phyloP scores from a whole-genome alignment of 1,140 invertebrate species.

The Rhopalosiphum maidis region DNA sequence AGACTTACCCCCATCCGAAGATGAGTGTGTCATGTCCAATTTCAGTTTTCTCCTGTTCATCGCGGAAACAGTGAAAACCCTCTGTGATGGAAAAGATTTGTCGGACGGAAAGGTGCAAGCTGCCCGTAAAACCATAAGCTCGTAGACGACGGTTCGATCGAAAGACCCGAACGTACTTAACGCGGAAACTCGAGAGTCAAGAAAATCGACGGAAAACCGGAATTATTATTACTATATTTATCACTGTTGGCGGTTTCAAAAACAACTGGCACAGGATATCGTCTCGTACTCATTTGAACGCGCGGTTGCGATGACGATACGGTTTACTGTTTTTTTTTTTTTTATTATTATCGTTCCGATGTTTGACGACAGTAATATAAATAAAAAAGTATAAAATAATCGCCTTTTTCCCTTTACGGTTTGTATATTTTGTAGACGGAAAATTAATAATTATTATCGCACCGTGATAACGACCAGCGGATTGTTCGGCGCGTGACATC shows the following conservation, averaged over 20 bases:
- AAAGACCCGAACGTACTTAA: background rate
- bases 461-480: background rate
- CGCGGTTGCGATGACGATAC: background rate
- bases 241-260: background rate
- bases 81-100: background rate
- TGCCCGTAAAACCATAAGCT: background rate
- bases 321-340: background rate
- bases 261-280: background rate
- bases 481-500: background rate
- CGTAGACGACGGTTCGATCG: background rate
- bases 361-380: background rate
- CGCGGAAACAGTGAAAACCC: background rate
- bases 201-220: background rate
- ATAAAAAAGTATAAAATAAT: too few relatives aligned
- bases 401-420: background rate
- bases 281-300: background rate
- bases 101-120: background rate
- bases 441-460: slow-evolving; percentile 5
- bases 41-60: slow-evolving; percentile 41
- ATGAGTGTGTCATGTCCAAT: background rate
- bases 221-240: background rate
- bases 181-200: background rate
- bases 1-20: background rate
- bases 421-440: background rate
- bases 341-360: background rate